Conservation (phyloP, 2,888 invertebrate genomes). For the Myathropa florea region DNA sequence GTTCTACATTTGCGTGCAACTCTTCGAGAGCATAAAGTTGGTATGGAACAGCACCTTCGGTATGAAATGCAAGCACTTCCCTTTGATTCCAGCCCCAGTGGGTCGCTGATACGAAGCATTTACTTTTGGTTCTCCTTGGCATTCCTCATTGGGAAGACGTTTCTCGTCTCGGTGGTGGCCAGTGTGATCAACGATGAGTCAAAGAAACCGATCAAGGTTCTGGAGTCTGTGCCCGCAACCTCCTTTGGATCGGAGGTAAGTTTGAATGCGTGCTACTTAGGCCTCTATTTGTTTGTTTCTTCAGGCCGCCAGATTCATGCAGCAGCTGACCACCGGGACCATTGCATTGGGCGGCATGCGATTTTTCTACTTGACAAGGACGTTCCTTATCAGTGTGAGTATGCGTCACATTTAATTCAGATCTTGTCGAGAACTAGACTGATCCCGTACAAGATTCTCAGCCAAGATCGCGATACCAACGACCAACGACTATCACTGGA, state of each 20-base stretch:
- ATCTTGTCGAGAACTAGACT: no score
- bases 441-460: no score
- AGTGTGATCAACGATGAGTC: slow-evolving; percentile 82
- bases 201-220: slow-evolving; percentile 79
- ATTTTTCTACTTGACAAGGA: slow-evolving; percentile 82
- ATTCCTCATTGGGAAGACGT: slow-evolving; percentile 80
- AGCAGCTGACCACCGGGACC: slow-evolving; percentile 81
- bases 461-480: no score
- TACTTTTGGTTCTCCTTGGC: slow-evolving; percentile 82
- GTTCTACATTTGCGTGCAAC: slow-evolving; percentile 86
- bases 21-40: slow-evolving; percentile 86
- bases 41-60: slow-evolving; percentile 65
- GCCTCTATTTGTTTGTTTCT: not conserved
- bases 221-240: slow-evolving; percentile 81
- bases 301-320: slow-evolving; percentile 82
- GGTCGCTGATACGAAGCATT: slow-evolving; percentile 77
- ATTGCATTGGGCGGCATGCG: slow-evolving; percentile 83
- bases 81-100: slow-evolving; percentile 75
- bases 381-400: slow-evolving; percentile 82
- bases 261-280: not conserved
- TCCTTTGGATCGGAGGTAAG: slow-evolving; percentile 81
- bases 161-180: slow-evolving; percentile 81
- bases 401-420: no score
- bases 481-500: no score
- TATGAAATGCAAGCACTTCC: not conserved